Evolutionary conservation across 2,888 invertebrate genomes (phyloP).

Genomic region (Sesamia inferens): DNA sequence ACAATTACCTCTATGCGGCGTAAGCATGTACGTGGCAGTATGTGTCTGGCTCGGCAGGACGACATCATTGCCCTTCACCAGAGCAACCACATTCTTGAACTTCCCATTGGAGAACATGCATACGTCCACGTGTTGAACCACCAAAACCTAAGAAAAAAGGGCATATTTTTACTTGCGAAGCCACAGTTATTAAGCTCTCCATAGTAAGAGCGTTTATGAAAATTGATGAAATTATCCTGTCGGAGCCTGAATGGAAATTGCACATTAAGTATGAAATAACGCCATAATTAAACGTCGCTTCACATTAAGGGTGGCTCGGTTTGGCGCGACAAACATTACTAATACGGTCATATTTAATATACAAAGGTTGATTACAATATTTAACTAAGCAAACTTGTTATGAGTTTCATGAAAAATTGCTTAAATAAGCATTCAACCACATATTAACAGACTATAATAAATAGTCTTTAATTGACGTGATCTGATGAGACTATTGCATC

Average conservation of each 20-base stretch:
- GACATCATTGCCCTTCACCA: conserved; percentile 90
- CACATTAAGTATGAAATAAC: conserved; percentile 50
- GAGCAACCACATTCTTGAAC: conserved; percentile 97
- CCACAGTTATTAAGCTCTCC: conserved; percentile 20
- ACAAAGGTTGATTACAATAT: conserved; percentile 27
- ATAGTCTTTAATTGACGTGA: too few relatives aligned
- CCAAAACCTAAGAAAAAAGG: conserved; percentile 91
- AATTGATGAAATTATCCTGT: conserved; percentile 34
- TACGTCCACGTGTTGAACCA: conserved; percentile 97
- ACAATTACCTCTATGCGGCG: conserved; percentile 91
- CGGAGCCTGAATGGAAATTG: conserved; percentile 47
- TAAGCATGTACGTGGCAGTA: conserved; percentile 91
- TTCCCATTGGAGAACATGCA: conserved; percentile 98
- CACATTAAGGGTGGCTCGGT: conserved; percentile 32
- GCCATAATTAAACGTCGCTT: conserved; percentile 52
- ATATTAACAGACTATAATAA: background rate
- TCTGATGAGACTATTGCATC: background rate
- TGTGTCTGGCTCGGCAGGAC: conserved; percentile 92
- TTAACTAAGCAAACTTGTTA: conserved; percentile 14
- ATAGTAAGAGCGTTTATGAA: conserved; percentile 22
- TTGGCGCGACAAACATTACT: conserved; percentile 36
- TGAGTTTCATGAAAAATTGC: background rate
- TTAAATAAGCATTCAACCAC: background rate
- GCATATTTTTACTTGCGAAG: background rate
- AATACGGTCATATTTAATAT: conserved; percentile 31